These are phyloP conservation scores for Odontamblyopus lacepedii DNA, from an alignment of 2,797 vertebrate genomes.

Conservation along the genomic window DNA sequence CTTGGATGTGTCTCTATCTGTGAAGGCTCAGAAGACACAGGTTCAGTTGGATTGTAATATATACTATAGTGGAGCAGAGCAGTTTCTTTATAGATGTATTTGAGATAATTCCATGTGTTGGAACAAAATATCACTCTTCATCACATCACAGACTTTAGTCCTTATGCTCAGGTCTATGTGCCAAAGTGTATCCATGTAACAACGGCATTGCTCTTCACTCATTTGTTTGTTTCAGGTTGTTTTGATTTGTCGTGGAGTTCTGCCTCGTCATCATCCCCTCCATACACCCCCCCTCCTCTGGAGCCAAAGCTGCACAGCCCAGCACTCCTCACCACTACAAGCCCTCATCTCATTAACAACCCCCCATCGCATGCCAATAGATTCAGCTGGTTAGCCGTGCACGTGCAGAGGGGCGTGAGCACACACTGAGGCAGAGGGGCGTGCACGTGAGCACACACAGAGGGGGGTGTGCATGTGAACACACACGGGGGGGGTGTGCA, in stretches of 20 bases:
- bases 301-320: not conserved
- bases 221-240: not conserved
- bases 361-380: not conserved
- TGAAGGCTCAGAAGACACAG: too few relatives aligned
- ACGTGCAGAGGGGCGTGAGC: not conserved
- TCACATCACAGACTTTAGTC: not conserved
- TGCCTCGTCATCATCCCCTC: not conserved
- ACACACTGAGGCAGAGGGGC: too few relatives aligned
- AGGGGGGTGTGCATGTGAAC: too few relatives aligned
- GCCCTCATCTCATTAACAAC: not conserved
- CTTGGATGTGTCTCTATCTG: too few relatives aligned
- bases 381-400: not conserved
- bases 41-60: too few relatives aligned
- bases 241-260: not conserved
- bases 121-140: too few relatives aligned
- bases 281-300: not conserved
- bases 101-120: too few relatives aligned
- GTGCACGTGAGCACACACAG: too few relatives aligned
- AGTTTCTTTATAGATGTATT: too few relatives aligned
- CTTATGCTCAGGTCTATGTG: not conserved
- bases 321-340: conserved; percentile 1
- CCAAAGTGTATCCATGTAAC: not conserved
- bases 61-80: too few relatives aligned
- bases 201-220: not conserved
- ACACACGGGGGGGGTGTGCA: too few relatives aligned